phyloP scores from a whole-genome alignment of 2,888 invertebrate species.

The Phengaris alcon region DNA sequence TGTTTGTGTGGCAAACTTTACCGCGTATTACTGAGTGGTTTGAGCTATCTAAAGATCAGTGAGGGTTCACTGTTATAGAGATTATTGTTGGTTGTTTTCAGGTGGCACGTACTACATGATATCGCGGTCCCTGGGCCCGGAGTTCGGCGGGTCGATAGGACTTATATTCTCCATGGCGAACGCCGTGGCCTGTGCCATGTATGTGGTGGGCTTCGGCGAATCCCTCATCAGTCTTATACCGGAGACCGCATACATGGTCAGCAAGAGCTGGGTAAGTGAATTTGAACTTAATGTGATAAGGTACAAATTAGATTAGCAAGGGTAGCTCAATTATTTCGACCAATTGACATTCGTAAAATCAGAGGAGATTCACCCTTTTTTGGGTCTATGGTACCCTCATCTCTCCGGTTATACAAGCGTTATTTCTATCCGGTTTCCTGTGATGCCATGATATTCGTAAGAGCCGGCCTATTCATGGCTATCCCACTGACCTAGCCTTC shows the following conservation, averaged over 20 bases:
- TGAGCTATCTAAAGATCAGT: too few relatives aligned
- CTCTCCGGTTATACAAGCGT: too few relatives aligned
- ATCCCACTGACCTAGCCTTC: too few relatives aligned
- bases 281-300: background rate
- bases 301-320: background rate
- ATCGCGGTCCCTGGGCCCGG: conserved; percentile 96
- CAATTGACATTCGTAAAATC: too few relatives aligned
- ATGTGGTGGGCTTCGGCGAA: conserved; percentile 98
- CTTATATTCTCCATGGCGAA: conserved; percentile 97
- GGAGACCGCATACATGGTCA: conserved; percentile 65
- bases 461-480: too few relatives aligned
- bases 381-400: too few relatives aligned
- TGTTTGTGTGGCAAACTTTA: too few relatives aligned
- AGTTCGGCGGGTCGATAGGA: conserved; percentile 97
- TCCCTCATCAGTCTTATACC: conserved; percentile 87
- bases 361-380: too few relatives aligned
- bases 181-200: conserved; percentile 98
- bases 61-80: too few relatives aligned
- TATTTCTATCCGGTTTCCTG: too few relatives aligned
- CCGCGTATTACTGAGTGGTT: too few relatives aligned
- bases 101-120: conserved; percentile 99
- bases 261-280: conserved; percentile 66
- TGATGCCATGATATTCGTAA: too few relatives aligned
- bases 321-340: background rate
- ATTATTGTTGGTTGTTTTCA: conserved; percentile 48